phyloP scores from a whole-genome alignment of 2,113 vertebrate species.

The Redunca redunca region DNA sequence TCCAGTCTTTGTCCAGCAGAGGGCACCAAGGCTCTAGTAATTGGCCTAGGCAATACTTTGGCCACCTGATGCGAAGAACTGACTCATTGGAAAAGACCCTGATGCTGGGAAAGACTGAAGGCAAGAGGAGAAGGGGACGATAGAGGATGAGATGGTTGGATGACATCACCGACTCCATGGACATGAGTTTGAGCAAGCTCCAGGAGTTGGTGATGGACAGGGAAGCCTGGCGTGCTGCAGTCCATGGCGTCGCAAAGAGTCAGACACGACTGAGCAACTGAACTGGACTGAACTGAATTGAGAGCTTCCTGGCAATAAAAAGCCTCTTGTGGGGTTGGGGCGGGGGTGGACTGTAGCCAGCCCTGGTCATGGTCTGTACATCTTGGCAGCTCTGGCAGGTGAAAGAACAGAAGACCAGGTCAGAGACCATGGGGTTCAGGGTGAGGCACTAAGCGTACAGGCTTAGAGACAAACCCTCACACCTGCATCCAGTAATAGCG shows the following conservation, averaged over 20 bases:
- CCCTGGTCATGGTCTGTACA: no score
- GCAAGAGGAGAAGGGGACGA: background rate
- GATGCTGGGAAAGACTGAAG: background rate
- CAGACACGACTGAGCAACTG: fast-evolving
- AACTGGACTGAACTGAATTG: background rate
- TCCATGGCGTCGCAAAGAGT: background rate
- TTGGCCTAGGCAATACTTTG: background rate
- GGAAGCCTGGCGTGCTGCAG: background rate
- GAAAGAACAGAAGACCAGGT: background rate
- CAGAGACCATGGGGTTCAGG: background rate
- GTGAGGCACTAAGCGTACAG: background rate
- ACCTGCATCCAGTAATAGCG: background rate
- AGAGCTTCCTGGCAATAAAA: background rate
- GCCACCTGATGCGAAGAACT: no score
- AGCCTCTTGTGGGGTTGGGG: fast-evolving
- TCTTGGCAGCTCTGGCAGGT: background rate
- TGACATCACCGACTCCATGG: background rate
- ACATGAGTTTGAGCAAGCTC: background rate
- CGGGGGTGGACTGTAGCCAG: fast-evolving
- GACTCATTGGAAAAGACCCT: background rate
- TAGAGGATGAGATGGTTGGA: background rate
- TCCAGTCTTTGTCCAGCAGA: constrained; percentile 49
- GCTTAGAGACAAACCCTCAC: background rate
- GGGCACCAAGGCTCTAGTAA: constrained; percentile 27
- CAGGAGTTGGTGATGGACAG: background rate